phyloP scores from a whole-genome alignment of 2,797 vertebrate species.

The Sandelia bainsii region DNA sequence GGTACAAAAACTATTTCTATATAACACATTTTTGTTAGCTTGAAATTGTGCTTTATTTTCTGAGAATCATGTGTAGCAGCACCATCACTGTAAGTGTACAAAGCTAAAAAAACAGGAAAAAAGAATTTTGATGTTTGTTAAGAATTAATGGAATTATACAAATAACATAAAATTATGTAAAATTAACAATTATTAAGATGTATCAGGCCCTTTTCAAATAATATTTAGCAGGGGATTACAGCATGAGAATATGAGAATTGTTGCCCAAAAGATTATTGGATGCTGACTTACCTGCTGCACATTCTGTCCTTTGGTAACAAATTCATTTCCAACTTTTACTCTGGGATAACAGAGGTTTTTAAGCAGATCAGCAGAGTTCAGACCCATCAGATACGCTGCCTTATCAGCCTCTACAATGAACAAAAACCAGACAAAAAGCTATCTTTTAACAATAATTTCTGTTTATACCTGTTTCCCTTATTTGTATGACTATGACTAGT shows the following conservation, averaged over 20 bases:
- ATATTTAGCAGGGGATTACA: background rate
- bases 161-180: no score
- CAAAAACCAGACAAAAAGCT: background rate
- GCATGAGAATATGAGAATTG: background rate
- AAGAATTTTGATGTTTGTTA: no score
- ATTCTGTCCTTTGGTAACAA: slow-evolving; percentile 87
- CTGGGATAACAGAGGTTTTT: slow-evolving; percentile 86
- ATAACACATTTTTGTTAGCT: no score
- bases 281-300: slow-evolving; percentile 82
- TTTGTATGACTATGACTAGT: background rate
- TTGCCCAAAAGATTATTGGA: background rate
- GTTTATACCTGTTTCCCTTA: background rate
- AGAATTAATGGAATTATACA: no score
- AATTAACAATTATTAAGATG: no score
- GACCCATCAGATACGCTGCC: slow-evolving; percentile 85
- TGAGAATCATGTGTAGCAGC: no score
- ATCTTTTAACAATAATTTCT: no score
- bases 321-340: slow-evolving; percentile 90
- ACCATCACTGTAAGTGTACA: no score
- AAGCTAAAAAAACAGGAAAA: no score
- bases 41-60: no score
- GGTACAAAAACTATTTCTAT: no score
- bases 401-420: slow-evolving; percentile 85
- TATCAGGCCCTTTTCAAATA: no score
- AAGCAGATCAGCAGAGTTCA: slow-evolving; percentile 88